Percentiles rank a stretch among this genome's conserved stretches.
Evolutionary conservation across 2,888 invertebrate species (phyloP).

Genomic region (Nysson spinosus): DNA sequence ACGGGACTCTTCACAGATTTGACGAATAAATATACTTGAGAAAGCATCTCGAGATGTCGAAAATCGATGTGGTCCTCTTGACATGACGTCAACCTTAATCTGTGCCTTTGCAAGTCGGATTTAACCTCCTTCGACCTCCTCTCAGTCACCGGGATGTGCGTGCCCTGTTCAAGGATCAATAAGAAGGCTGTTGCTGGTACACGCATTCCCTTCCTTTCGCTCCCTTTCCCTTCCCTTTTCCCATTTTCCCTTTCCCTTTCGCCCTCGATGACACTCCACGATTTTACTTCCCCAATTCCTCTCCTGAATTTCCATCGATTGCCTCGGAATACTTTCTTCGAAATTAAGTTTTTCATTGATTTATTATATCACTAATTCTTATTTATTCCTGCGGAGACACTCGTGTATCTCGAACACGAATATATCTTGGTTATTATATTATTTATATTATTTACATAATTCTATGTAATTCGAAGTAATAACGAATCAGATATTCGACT

Average conservation of each 20-base stretch:
- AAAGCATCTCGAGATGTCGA: background rate
- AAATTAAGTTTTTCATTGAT: background rate
- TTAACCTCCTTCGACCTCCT: slow-evolving; percentile 5
- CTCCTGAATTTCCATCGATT: background rate
- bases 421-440: too few species aligned
- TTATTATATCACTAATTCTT: too few species aligned
- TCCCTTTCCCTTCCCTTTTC: background rate
- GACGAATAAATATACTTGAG: background rate
- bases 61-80: slow-evolving; percentile 11
- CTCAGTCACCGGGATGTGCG: slow-evolving; percentile 13
- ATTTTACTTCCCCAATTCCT: background rate
- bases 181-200: background rate
- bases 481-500: too few species aligned
- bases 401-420: too few species aligned
- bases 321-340: background rate
- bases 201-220: slow-evolving; percentile 5
- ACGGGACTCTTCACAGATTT: too few species aligned
- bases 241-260: slow-evolving; percentile 6
- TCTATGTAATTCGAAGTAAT: too few species aligned
- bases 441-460: too few species aligned
- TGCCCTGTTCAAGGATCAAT: slow-evolving; percentile 12
- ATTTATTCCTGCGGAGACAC: too few species aligned
- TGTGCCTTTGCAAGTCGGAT: slow-evolving; percentile 38
- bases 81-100: slow-evolving; percentile 33
- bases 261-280: background rate